Conservation (phyloP, 2,797 vertebrate species). For the Diplodus sargus region DNA sequence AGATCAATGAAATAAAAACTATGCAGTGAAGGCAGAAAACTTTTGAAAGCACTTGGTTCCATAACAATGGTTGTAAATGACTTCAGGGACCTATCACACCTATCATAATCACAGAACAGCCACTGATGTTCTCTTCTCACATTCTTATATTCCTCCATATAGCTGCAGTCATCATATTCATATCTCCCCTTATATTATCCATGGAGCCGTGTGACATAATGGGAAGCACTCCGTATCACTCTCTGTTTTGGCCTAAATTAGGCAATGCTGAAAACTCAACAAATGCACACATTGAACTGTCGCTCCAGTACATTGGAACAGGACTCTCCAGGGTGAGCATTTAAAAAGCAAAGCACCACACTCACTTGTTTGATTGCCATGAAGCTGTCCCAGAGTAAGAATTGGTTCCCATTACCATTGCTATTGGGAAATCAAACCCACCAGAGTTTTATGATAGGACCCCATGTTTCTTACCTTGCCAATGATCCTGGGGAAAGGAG, state of each 20-base stretch:
- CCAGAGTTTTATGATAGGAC: not conserved
- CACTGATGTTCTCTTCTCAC: not conserved
- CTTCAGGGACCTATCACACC: not conserved
- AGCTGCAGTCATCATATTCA: not conserved
- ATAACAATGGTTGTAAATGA: not conserved
- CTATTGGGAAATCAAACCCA: slow-evolving; percentile 14
- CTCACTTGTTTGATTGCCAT: not conserved
- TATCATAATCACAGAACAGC: not conserved
- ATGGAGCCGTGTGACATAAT: not conserved
- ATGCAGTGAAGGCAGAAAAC: not conserved
- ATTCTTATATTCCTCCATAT: not conserved
- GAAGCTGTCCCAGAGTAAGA: slow-evolving; percentile 6
- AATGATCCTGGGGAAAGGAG: slow-evolving; percentile 90
- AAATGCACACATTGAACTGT: slow-evolving; percentile 23
- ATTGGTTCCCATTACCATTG: not conserved
- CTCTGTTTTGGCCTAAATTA: not conserved
- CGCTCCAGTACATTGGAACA: not conserved
- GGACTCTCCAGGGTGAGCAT: not conserved
- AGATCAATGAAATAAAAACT: not conserved
- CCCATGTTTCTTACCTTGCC: slow-evolving; percentile 89
- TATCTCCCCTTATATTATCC: not conserved
- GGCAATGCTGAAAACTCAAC: too few relatives aligned
- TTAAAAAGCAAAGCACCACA: not conserved
- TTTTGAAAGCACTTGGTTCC: slow-evolving; percentile 8
- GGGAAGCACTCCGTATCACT: not conserved